Base-by-base conservation (phyloP, 2,888 invertebrate genomes). In the Phortica okadai region DNA sequence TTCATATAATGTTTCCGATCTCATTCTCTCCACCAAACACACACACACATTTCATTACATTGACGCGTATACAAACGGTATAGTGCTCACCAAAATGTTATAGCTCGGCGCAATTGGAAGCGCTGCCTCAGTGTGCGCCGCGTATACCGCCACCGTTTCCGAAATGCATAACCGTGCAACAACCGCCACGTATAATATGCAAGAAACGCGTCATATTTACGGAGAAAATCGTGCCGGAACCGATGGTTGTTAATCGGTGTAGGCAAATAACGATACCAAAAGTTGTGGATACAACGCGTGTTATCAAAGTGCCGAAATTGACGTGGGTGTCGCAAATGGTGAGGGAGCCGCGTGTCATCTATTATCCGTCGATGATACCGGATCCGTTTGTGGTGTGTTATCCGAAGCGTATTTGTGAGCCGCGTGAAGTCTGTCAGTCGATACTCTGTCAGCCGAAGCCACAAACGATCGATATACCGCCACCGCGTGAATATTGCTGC, bases 401-500 rank as follows among this genome's bases (percentile, higher is more conserved):
- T 81, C 89, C 90, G 21, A 89, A 90, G 59, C 82, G 84, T 14
- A 85, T 91, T 10, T 88, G 88, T 72, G 90, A 90, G 70, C 91
- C 91, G 2, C 85, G 89, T 58, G 90, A 90, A 83, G 86, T 91
- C 21, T 90, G 90, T 76, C 90, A 90, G 76, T 88, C 89, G 14
- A 86, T 91, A 70, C 80, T 91, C 59, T 90, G 90, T 74, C 90
- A 91, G 79, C 91, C 91, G 4, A 90, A 90, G 76, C 90, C 90
- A 0, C 91, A 91, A 83, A 84, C 87, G 0, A 81, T 91, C 44
- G 90, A 90, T 82, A 83, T 91, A 73, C 91, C 91, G n/a, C 87
- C 89, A n/a, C 89, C 91, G 3, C 79, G 81, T 11, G 90, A 91
- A 76, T 91, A 89, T 75, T 90, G 90, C 78, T 89, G 90, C 76